A percentile compares a stretch with the other conserved stretches of the same genome.
Conservation (phyloP, 2,888 invertebrate species). For the Alsophila aescularia region DNA sequence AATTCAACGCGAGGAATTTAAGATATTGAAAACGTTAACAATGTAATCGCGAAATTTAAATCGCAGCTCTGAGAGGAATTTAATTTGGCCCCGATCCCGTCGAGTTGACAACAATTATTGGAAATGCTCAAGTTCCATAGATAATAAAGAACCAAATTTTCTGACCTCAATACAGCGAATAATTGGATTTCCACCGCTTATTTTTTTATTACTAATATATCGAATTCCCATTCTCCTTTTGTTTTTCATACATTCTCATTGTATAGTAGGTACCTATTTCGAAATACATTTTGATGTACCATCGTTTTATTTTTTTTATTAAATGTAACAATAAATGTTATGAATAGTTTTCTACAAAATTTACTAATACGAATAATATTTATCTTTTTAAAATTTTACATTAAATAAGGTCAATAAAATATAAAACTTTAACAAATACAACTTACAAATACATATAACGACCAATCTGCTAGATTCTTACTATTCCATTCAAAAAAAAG, state of each 20-base stretch:
- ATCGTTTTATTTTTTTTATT: no score
- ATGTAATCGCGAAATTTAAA: slow-evolving; percentile 23
- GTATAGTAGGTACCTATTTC: no score
- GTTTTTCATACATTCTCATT: background rate
- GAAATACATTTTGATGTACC: no score
- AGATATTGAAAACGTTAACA: slow-evolving; percentile 12
- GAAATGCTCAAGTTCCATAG: slow-evolving; percentile 49
- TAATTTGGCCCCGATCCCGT: slow-evolving; percentile 45
- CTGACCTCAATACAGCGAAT: slow-evolving; percentile 35
- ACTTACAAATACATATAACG: no score
- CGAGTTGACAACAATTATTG: slow-evolving; percentile 55
- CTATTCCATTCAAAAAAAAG: no score
- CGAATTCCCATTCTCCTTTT: background rate
- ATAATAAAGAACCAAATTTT: slow-evolving; percentile 46
- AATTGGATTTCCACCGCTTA: slow-evolving; percentile 48
- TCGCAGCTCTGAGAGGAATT: slow-evolving; percentile 43
- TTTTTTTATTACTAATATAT: slow-evolving; percentile 12
- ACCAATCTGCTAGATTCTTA: no score
- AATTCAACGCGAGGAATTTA: background rate
- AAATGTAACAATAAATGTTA: no score
- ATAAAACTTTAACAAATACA: no score
- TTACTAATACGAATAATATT: no score
- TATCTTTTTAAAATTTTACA: no score
- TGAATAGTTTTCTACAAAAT: no score
- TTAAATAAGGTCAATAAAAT: no score